Percentiles rank a stretch among this genome's conserved stretches.
phyloP scores from a whole-genome alignment of 2,797 vertebrate genomes.

The Kryptopterus vitreolus region DNA sequence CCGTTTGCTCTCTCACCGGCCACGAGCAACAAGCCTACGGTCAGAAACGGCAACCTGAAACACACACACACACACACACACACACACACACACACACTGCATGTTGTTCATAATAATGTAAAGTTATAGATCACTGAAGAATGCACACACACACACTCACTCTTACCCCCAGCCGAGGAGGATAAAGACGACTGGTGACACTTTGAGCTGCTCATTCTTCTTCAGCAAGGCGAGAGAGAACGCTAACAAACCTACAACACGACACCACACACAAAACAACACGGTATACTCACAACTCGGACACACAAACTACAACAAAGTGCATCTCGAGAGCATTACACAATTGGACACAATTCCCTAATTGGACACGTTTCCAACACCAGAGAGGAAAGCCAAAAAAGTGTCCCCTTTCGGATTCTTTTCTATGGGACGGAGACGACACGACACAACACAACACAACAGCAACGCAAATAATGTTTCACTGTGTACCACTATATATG shows the following conservation, averaged over 20 bases:
- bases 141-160: background rate
- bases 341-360: no score
- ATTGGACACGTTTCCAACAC: background rate
- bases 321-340: background rate
- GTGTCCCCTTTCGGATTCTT: no score
- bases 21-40: slow-evolving; percentile 84
- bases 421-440: no score
- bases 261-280: slow-evolving; percentile 44
- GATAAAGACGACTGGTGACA: slow-evolving; percentile 84
- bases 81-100: slow-evolving; percentile 12
- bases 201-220: slow-evolving; percentile 82
- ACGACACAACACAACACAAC: background rate
- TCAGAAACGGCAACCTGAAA: slow-evolving; percentile 83
- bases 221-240: slow-evolving; percentile 87
- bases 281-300: slow-evolving; percentile 37
- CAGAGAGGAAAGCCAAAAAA: background rate
- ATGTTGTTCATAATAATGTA: background rate
- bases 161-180: slow-evolving; percentile 92
- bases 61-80: slow-evolving; percentile 15
- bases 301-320: slow-evolving; percentile 23
- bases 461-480: no score
- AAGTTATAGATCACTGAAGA: background rate
- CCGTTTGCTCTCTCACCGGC: slow-evolving; percentile 74
- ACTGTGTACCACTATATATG: no score
- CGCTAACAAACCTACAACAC: slow-evolving; percentile 84